Evolutionary conservation across 2,888 invertebrate genomes (phyloP), one percentile per base, ranked within the genome.

Genomic region (Heliconius ismenius): DNA sequence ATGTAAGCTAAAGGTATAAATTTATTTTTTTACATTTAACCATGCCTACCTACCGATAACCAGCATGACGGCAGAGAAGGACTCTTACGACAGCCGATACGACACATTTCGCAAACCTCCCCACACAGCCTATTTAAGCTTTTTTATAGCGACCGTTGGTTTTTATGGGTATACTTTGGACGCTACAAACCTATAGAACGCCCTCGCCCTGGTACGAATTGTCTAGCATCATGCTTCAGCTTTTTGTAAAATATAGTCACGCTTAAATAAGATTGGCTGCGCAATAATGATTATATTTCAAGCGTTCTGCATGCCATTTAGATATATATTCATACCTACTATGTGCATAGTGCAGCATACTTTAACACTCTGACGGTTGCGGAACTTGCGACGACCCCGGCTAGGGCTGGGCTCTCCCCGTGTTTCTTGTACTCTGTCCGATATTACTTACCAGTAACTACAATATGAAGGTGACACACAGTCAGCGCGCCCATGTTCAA

Each of bases 231-330:
- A 93, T 94, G 94, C 94, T 94, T 93, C 84, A 94, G 93, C 93
- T 93, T 94, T 93, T 93, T 94, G 93, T 94, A 94, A 92, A 93
- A 91, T 93, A 94, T 94, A 94, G 94, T 93, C 94, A 93, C 93
- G 93, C 94, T 94, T 94, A 91, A 91, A 92, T 91, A 91, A 93
- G 94, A 93, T 93, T 93, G 94, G 93, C 94, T 93, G 93, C 93
- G 92, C 94, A 93, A 94, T 94, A 93, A 93, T 94, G 93, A 94
- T 93, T 93, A 91, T 92, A 94, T 92, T 93, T 93, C 94, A 94
- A 93, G 93, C 93, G 93, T 94, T 94, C 94, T 94, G 93, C 93
- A 94, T 94, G 93, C 93, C 93, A 93, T 92, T 94, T 94, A 94
- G 94, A 94, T 92, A 91, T 93, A 91, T 93, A 93, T 92, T 92